Base-by-base conservation (phyloP, 2,888 invertebrate species). In the Stramonita haemastoma region DNA sequence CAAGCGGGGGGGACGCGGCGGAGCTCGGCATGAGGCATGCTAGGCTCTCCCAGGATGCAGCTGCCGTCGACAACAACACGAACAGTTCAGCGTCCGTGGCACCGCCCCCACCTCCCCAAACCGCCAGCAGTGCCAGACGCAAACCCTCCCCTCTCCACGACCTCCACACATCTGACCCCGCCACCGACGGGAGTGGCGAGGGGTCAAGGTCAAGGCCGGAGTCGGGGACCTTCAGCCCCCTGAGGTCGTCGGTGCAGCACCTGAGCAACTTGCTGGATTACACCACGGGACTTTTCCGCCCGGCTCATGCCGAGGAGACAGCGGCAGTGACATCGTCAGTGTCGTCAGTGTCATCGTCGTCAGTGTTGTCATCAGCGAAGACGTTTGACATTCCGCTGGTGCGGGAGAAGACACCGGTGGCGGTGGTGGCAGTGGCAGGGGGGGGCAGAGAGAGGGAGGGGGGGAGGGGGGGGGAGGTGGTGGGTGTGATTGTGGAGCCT, bases 271-370 rank as follows among this genome's bases (percentile, higher is more conserved):
- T 99, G 97, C 98, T 98, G 96, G 98, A 98, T 97, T 98, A 99
- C 97, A 98, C 98, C 96, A 98, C 98, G 95, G 98, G 98, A 96
- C 97, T 98, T 96, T 98, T 98, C 97, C 93, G 93, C 79, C 93
- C 91, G 73, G 93, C 91, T 87, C 91, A 91, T 83, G 89, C 92
- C 0, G 90, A 91, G 17, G 91, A 91, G 26, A 89, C 87, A 15
- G 57, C 66, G 66, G 90, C 88, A 17, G 91, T 8, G 8, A 8
- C 46, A 46, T 5, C 46, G 8, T 2, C 86, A 19, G 73, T 56
- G 32, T 46, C 77, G 11, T 11, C 85, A 57, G 85, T n/a, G 85
- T 19, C 60, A 60, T 60, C 46, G 8, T 5, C 46, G 8, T 2
- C 86, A 19, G 73, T 56, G 32, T 46, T 56, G 11, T 11, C n/a